Evolutionary conservation across 2,888 invertebrate species (phyloP), one percentile per base, ranked within the genome.

Genomic region (Amiota mariae): DNA sequence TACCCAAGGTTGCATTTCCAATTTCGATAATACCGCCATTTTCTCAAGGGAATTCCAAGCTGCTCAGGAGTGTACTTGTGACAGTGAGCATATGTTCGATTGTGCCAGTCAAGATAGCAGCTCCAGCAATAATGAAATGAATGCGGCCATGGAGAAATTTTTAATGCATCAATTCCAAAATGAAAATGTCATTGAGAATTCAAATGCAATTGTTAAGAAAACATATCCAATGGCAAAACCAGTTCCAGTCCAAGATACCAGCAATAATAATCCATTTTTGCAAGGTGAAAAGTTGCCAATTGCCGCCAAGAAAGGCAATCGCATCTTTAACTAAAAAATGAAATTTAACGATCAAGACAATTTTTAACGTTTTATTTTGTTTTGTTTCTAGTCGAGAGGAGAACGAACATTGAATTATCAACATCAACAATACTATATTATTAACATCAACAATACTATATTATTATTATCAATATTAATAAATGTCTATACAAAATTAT

Each of bases 21-120:
- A 95, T 80, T 98, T 99, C 87, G 97, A 97, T 89, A 98, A 99
- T 90, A 96, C 97, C 0, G 98, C 98, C 0, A 95, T 96, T 0
- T 98, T 97, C 91, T 98, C 98, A 88, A 94, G 98, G 9, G 94
- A 96, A 85, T 98, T 96, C 90, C 97, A 98, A 89, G 94, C 95
- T 49, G 93, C 95, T 1, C 97, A 98, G 90, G 95, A 97, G 76
- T 99, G 99, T 89, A 97, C 98, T 93, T 99, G 99, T 82, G 99
- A 99, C 88, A 94, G 95, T 13, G 99, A 99, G 87, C 99, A 99
- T 90, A 99, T 97, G 97, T 95, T 97, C 89, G 95, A 95, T 88
- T 98, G 98, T 88, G 94, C 96, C 0, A 92, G 92, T 13, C 88
- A 89, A 74, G 88, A 83, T 68, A 85, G 83, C 49, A 81, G 80